Percentiles rank a stretch among this genome's conserved stretches.
These are phyloP conservation scores for Sicus ferrugineus DNA, from an alignment of 2,888 invertebrate species.

Conservation along the genomic window DNA sequence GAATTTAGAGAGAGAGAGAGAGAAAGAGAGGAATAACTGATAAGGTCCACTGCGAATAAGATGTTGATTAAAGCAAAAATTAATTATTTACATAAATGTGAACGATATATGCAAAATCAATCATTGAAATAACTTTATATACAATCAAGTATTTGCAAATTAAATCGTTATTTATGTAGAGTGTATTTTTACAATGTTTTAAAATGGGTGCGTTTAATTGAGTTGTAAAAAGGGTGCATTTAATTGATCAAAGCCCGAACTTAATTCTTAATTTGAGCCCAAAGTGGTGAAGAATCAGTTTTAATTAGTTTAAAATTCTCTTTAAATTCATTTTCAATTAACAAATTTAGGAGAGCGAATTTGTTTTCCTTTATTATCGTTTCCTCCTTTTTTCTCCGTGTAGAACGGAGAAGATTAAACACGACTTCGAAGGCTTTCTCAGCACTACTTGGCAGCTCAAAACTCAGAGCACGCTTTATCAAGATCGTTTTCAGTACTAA, in stretches of 20 bases:
- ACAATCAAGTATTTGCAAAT: not conserved
- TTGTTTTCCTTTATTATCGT: too few relatives aligned
- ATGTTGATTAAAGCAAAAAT: not conserved
- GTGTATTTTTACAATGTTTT: too few relatives aligned
- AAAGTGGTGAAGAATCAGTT: too few relatives aligned
- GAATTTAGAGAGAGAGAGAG: not conserved
- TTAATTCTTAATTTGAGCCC: too few relatives aligned
- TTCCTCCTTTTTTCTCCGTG: slow-evolving; percentile 10
- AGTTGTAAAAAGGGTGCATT: too few relatives aligned
- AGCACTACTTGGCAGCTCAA: not conserved
- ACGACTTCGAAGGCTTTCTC: not conserved
- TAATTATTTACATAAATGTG: not conserved
- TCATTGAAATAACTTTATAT: not conserved
- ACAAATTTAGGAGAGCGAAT: too few relatives aligned
- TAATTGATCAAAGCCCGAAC: too few relatives aligned
- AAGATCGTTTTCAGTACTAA: slow-evolving; percentile 52
- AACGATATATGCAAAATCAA: not conserved
- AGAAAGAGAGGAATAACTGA: slow-evolving; percentile 3
- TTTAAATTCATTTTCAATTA: too few relatives aligned
- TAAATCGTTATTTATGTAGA: not conserved
- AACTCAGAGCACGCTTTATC: slow-evolving; percentile 31
- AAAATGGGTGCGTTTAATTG: too few relatives aligned
- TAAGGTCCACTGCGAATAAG: slow-evolving; percentile 13
- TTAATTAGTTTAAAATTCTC: too few relatives aligned
- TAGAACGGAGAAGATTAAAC: not conserved